Evolutionary conservation across 1,140 invertebrate genomes (phyloP).

Genomic region (Caligus rogercresseyi): DNA sequence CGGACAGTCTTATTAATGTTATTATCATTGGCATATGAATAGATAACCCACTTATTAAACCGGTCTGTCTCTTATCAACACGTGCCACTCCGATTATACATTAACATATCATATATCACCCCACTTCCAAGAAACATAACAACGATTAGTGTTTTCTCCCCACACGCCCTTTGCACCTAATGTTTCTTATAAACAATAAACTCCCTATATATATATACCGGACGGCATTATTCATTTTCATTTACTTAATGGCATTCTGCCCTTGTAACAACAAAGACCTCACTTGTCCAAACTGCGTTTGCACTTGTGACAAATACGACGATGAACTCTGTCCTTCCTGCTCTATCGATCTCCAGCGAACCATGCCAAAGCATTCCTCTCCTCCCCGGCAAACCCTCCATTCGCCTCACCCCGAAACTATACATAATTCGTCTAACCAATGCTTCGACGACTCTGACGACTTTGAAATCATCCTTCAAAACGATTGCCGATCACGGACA

Average conservation of each 20-base stretch:
- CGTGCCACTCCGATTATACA: not conserved
- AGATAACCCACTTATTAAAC: not conserved
- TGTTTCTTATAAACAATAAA: not conserved
- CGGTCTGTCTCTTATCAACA: not conserved
- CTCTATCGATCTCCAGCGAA: not conserved
- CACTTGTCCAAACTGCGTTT: not conserved
- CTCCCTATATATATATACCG: not conserved
- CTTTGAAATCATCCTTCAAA: not conserved
- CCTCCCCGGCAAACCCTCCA: not conserved
- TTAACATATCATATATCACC: not conserved
- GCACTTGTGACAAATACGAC: not conserved
- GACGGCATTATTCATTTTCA: not conserved
- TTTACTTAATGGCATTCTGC: not conserved
- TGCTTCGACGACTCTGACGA: not conserved
- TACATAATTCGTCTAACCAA: not conserved
- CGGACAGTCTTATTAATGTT: not conserved
- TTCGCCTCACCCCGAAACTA: not conserved
- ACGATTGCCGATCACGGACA: not conserved
- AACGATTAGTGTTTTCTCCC: no score
- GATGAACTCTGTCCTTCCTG: not conserved
- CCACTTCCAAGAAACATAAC: no score
- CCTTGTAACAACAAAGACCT: not conserved
- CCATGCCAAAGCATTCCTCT: not conserved
- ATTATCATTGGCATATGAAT: not conserved
- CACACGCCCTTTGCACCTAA: not conserved